Evolutionary conservation across 1,140 invertebrate species (phyloP).

Genomic region (Anthonomus grandis): DNA sequence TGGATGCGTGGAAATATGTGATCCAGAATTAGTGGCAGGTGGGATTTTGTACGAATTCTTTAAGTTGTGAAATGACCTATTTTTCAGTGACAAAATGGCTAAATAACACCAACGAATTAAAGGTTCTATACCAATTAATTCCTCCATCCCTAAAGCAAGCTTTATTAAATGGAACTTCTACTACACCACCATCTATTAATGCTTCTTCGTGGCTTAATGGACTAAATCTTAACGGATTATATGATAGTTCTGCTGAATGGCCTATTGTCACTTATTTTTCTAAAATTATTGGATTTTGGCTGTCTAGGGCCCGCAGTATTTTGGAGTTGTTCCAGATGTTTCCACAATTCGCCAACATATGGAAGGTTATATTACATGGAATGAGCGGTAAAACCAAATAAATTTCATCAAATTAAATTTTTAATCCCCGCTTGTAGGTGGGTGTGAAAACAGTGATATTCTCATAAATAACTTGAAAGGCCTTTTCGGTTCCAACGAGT

Average conservation of each 20-base stretch:
- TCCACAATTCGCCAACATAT: neutral
- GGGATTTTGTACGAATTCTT: neutral
- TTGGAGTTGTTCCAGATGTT: neutral
- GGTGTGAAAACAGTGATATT: neutral
- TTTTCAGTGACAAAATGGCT: constrained; percentile 10
- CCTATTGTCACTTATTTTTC: constrained; percentile 5
- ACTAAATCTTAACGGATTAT: neutral
- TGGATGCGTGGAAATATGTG: neutral
- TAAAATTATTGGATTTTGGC: neutral
- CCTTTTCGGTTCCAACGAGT: constrained; percentile 8
- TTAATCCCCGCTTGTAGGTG: neutral
- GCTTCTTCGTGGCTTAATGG: too few species aligned
- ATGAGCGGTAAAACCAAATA: neutral
- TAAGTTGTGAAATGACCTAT: neutral
- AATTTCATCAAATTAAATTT: neutral
- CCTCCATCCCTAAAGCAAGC: neutral
- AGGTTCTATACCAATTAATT: neutral
- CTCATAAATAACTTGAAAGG: neutral
- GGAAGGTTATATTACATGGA: neutral
- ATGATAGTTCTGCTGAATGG: neutral
- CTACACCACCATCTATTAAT: too few species aligned
- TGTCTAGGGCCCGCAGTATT: neutral
- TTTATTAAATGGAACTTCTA: too few species aligned
- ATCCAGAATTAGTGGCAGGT: constrained; percentile 3
- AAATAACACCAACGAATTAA: constrained; percentile 11